Conservation (phyloP, 2,113 vertebrate genomes). For the Mola mola region DNA sequence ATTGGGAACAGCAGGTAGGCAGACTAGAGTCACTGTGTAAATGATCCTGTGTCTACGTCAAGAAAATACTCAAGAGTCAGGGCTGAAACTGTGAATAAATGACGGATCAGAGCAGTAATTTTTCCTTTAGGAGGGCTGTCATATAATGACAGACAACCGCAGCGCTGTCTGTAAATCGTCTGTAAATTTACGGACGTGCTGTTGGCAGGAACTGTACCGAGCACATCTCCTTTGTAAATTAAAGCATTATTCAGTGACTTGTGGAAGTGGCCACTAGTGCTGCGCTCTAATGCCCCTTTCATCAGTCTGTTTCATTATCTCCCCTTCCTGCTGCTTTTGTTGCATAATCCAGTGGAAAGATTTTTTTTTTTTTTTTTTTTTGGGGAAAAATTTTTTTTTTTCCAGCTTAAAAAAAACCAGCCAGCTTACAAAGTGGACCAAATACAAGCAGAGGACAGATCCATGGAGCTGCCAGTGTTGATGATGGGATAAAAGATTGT, state of each 20-base stretch:
- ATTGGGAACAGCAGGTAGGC: no score
- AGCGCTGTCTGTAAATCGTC: background rate
- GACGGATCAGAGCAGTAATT: background rate
- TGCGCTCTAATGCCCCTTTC: conserved; percentile 45
- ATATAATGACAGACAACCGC: conserved; percentile 2
- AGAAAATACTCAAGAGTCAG: no score
- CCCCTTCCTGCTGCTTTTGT: conserved; percentile 71
- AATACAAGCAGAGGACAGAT: conserved; percentile 42
- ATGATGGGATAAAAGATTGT: conserved; percentile 3
- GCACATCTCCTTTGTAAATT: conserved; percentile 38
- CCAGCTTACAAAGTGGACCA: conserved; percentile 39
- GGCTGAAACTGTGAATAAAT: no score
- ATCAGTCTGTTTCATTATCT: conserved; percentile 60
- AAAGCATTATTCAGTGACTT: conserved; percentile 46
- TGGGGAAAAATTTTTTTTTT: conserved; percentile 31
- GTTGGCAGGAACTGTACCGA: background rate
- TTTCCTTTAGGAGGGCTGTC: no score
- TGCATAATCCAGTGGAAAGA: conserved; percentile 61
- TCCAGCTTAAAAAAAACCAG: conserved; percentile 47
- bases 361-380: conserved; percentile 37
- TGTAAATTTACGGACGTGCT: conserved; percentile 8
- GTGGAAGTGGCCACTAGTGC: conserved; percentile 35
- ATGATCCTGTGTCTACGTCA: no score
- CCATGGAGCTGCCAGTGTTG: conserved; percentile 8
- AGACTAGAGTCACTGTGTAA: no score